Percentiles rank a stretch among this genome's conserved stretches.
Evolutionary conservation across 2,888 invertebrate genomes (phyloP).

Genomic region (Schizotus pectinicornis): DNA sequence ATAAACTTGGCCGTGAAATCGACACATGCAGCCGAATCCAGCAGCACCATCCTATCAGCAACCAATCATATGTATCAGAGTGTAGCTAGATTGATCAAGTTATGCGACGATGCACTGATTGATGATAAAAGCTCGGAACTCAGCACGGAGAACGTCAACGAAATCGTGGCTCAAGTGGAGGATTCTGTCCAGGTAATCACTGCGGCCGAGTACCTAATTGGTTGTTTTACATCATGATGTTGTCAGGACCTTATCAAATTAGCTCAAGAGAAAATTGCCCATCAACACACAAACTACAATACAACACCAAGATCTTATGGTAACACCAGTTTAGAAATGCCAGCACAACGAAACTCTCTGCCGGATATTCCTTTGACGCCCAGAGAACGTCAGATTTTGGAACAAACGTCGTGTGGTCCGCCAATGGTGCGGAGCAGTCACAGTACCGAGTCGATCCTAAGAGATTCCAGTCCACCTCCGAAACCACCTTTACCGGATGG

Average conservation of each 20-base stretch:
- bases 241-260: slow-evolving; percentile 75
- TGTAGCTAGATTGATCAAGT: slow-evolving; percentile 83
- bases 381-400: slow-evolving; percentile 73
- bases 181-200: slow-evolving; percentile 71
- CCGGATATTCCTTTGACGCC: slow-evolving; percentile 85
- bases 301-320: slow-evolving; percentile 59
- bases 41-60: slow-evolving; percentile 74
- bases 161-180: slow-evolving; percentile 72
- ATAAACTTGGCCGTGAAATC: slow-evolving; percentile 69
- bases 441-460: slow-evolving; percentile 80
- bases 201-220: background rate
- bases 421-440: slow-evolving; percentile 72
- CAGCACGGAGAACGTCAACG: slow-evolving; percentile 69
- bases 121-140: slow-evolving; percentile 73
- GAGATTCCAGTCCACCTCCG: slow-evolving; percentile 77
- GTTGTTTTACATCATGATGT: slow-evolving; percentile 21
- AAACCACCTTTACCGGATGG: slow-evolving; percentile 83
- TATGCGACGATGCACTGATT: slow-evolving; percentile 87
- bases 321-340: slow-evolving; percentile 56
- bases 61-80: slow-evolving; percentile 87
- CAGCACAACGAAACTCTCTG: slow-evolving; percentile 70
- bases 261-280: slow-evolving; percentile 81
- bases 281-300: slow-evolving; percentile 51
- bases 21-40: slow-evolving; percentile 56
- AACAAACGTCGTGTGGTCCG: slow-evolving; percentile 60